A percentile compares a stretch with the other conserved stretches of the same genome.
Conservation (phyloP, 2,797 vertebrate species). For the Moxostoma hubbsi region DNA sequence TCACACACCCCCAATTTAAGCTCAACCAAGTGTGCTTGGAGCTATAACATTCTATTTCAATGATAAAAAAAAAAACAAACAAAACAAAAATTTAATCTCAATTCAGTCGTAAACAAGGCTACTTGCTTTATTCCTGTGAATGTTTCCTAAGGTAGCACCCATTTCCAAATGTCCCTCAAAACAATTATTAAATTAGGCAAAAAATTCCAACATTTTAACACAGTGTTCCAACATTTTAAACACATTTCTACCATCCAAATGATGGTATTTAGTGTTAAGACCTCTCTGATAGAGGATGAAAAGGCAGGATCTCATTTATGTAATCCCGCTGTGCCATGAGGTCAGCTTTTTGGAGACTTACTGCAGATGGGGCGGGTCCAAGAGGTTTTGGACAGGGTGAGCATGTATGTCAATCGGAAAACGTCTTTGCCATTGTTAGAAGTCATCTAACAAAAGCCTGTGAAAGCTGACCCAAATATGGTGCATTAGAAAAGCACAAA, state of each 20-base stretch:
- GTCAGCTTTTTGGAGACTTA: slow-evolving; percentile 70
- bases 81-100: neutral
- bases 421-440: slow-evolving; percentile 76
- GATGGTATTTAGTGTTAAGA: slow-evolving; percentile 30
- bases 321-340: slow-evolving; percentile 65
- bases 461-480: slow-evolving; percentile 80
- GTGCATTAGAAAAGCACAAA: slow-evolving; percentile 78
- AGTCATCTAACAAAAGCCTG: slow-evolving; percentile 72
- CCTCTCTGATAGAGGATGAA: slow-evolving; percentile 56
- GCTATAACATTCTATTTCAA: slow-evolving; percentile 57
- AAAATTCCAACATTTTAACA: no score
- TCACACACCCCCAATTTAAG: slow-evolving; percentile 3
- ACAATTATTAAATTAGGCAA: slow-evolving; percentile 1
- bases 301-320: slow-evolving; percentile 58
- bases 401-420: slow-evolving; percentile 72
- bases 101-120: slow-evolving; percentile 42
- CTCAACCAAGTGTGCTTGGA: slow-evolving; percentile 40
- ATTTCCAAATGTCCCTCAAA: slow-evolving; percentile 13
- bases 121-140: slow-evolving; percentile 26
- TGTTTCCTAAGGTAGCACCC: slow-evolving; percentile 38
- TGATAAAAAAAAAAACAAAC: slow-evolving; percentile 14
- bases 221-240: slow-evolving; percentile 30
- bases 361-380: slow-evolving; percentile 72
- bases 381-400: slow-evolving; percentile 68
- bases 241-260: slow-evolving; percentile 18